Conservation (phyloP, 2,113 vertebrate genomes). For the Bos indicus region DNA sequence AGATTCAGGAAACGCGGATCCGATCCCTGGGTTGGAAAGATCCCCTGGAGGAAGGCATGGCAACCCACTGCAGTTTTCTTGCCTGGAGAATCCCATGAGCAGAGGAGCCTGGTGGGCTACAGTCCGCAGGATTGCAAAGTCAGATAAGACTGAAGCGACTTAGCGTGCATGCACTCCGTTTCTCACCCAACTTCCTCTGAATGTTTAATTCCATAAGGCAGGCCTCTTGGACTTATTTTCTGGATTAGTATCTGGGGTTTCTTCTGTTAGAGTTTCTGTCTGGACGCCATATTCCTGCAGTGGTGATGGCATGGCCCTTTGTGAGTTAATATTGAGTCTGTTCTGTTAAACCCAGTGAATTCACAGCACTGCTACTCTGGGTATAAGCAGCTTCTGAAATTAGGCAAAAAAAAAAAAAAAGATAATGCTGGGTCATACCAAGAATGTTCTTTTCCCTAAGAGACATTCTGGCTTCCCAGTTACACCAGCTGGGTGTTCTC, state of each 20-base stretch:
- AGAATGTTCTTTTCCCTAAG: not conserved
- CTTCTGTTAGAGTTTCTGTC: not conserved
- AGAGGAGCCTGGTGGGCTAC: not conserved
- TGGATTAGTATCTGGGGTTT: not conserved
- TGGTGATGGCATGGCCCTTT: not conserved
- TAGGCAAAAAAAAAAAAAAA: not conserved
- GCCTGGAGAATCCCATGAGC: not conserved
- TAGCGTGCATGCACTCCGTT: not conserved
- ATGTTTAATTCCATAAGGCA: not conserved
- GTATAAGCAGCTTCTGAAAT: not conserved
- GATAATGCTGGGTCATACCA: not conserved
- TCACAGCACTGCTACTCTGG: not conserved
- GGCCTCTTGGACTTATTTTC: not conserved
- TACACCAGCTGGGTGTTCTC: constrained; percentile 47
- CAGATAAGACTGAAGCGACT: not conserved
- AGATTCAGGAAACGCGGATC: not conserved
- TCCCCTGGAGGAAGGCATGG: not conserved
- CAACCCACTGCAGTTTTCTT: not conserved
- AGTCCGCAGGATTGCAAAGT: not conserved
- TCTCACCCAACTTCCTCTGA: not conserved
- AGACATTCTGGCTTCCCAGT: not conserved
- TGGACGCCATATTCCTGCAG: not conserved
- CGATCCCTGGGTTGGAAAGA: not conserved
- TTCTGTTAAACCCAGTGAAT: not conserved
- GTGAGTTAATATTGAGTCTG: not conserved